Evolutionary conservation across 2,888 invertebrate species (phyloP), one percentile per base, ranked within the genome.

Genomic region (Sinotaia quadrata): DNA sequence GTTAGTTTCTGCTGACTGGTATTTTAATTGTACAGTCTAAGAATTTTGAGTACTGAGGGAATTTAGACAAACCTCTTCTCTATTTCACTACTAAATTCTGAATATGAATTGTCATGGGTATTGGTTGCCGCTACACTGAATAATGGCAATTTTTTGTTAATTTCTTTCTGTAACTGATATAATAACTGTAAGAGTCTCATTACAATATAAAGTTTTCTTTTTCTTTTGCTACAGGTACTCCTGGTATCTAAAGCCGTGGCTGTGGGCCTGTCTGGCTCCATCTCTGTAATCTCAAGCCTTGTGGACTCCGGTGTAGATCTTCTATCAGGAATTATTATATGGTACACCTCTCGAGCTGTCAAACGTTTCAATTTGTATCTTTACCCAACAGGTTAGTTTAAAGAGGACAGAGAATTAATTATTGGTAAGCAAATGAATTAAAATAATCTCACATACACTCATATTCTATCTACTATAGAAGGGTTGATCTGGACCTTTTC

Each of bases 261-360:
- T 2, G 87, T 89, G 4, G 85, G 80, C 8, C 58, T 89, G 57
- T 88, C 89, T 18, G 87, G 88, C 18, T 89, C 89, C 2, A 77
- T 89, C 57, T 84, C 89, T 15, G 86, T 89, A 69, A 84, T 90
- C 49, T 88, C 88, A 21, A 87, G 87, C n/a, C 79, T 89, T 54
- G 85, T 89, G n/a, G 89, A 89, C 78, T 87, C 87, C 18, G 78
- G 80, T 8, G 88, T 90, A 7, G 89, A 89, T 75, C 82, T 89
- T 57, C 82, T 89, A 3, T 85, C 87, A 12, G 85, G 87, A 7
- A 67, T 83, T 21, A 81, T 89, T 54, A 85, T 89, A 36, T 89
- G 87, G 84, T 78, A 85, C 75, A 87, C 87, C 0, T 80, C 77
- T 8, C 67, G 84, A 31, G 85, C 88, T 56, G 87, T 89, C 69